phyloP scores from a whole-genome alignment of 2,113 vertebrate genomes.

The Sylvietta virens region DNA sequence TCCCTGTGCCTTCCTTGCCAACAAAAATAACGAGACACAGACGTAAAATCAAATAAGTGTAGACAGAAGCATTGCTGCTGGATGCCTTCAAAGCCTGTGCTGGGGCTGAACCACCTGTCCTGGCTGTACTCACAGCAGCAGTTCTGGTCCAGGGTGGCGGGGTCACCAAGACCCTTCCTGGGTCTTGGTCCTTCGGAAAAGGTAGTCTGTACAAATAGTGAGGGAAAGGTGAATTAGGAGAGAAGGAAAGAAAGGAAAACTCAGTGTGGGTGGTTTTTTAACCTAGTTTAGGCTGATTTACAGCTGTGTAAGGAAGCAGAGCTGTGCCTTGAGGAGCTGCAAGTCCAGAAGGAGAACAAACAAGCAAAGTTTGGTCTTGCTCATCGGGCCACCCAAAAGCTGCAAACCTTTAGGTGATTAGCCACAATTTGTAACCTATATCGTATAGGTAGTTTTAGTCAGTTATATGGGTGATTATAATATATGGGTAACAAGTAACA shows the following conservation, averaged over 20 bases:
- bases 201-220: not conserved
- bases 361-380: not conserved
- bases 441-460: not conserved
- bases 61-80: not conserved
- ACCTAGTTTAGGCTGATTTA: not conserved
- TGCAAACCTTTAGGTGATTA: not conserved
- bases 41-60: not conserved
- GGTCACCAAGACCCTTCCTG: not conserved
- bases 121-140: not conserved
- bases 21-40: not conserved
- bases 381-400: not conserved
- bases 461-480: not conserved
- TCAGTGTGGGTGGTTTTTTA: fast-evolving
- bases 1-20: not conserved
- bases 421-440: not conserved
- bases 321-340: not conserved
- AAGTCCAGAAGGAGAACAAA: not conserved
- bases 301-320: not conserved
- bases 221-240: not conserved
- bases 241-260: not conserved
- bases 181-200: not conserved
- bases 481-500: not conserved
- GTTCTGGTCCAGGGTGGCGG: not conserved
- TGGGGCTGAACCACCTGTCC: not conserved
- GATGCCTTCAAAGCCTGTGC: not conserved